Base-by-base conservation (phyloP, 2,888 invertebrate genomes). In the Epinotia nisella region DNA sequence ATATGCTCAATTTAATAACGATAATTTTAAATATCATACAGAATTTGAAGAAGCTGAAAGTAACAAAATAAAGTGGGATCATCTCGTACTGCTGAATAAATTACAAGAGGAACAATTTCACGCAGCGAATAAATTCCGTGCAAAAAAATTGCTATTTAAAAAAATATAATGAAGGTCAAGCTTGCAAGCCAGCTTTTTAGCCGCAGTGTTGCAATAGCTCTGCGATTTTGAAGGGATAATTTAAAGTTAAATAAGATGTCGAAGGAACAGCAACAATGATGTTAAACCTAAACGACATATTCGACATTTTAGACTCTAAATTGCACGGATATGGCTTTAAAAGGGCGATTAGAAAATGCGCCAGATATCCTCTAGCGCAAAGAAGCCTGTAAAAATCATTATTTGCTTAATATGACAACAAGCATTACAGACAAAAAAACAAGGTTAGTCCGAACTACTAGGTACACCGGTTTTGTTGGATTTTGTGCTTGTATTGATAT, bases 401-500 rank as follows among this genome's bases (percentile, higher is more conserved):
- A 21, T 21, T 56, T 56, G 56, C 21, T 56, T 24, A 56, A 21
- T 56, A 2, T 56, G 1, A 56, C 21, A 11, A 56, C 56, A 5
- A 11, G 21, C 21, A 21, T 56, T 24, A 13, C 1, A 7, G 15
- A 29, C 29, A 29, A 35, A 58, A 29, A 58, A 29, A 58, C 29
- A 0, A 29, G 58, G 9, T 29, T 35, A 58, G 58, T 29, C 29
- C 41, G 41, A 10, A 61, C 21, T 3, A 19, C 61, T 4, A 45
- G 45, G 21, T 2, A 13, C n/a, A 61, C 41, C 11, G 60, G 41
- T 19, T 19, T 61, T 61, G 11, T 61, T 61, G 60, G 41, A 61
- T 45, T 41, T 21, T 41, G 61, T 45, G 61, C 61, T 13, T 61
- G 61, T 41, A 61, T 45, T 11, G 61, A 61, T 13, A 61, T 41